Conservation (phyloP, 2,113 vertebrate genomes). For the Pogona vitticeps region DNA sequence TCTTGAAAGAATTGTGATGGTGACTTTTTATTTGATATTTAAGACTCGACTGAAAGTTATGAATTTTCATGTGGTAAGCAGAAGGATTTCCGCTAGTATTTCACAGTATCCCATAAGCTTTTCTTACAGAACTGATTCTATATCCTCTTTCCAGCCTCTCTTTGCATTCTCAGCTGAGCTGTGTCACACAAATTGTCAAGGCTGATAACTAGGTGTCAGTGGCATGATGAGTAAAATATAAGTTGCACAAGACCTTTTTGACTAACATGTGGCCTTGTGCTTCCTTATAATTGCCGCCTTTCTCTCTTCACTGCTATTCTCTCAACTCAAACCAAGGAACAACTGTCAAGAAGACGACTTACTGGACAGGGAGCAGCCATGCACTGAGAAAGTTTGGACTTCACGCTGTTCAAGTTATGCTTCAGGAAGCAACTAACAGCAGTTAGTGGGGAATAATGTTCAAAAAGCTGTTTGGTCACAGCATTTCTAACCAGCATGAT, state of each 20-base stretch:
- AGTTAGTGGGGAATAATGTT: background rate
- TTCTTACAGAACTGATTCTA: background rate
- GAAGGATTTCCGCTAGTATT: background rate
- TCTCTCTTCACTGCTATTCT: background rate
- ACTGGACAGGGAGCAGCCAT: conserved; percentile 40
- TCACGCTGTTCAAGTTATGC: conserved; percentile 1
- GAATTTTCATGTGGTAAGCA: too few relatives aligned
- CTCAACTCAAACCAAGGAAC: conserved; percentile 42
- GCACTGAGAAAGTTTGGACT: conserved; percentile 20
- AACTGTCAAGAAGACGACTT: background rate
- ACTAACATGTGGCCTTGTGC: conserved; percentile 7
- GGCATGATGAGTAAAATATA: conserved; percentile 37
- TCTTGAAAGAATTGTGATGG: too few relatives aligned
- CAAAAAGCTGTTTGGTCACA: background rate
- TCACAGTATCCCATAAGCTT: background rate
- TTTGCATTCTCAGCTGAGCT: background rate
- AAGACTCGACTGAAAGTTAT: too few relatives aligned
- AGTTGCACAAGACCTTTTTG: conserved; percentile 26
- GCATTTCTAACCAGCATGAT: conserved; percentile 6
- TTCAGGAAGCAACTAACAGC: conserved; percentile 15
- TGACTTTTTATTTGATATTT: too few relatives aligned
- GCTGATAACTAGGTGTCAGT: conserved; percentile 40
- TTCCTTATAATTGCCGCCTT: conserved; percentile 8
- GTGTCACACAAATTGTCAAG: conserved; percentile 1
- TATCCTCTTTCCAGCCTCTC: background rate